A percentile compares a stretch with the other conserved stretches of the same genome.
Evolutionary conservation across 2,888 invertebrate species (phyloP).

Genomic region (Chouioia cunea): DNA sequence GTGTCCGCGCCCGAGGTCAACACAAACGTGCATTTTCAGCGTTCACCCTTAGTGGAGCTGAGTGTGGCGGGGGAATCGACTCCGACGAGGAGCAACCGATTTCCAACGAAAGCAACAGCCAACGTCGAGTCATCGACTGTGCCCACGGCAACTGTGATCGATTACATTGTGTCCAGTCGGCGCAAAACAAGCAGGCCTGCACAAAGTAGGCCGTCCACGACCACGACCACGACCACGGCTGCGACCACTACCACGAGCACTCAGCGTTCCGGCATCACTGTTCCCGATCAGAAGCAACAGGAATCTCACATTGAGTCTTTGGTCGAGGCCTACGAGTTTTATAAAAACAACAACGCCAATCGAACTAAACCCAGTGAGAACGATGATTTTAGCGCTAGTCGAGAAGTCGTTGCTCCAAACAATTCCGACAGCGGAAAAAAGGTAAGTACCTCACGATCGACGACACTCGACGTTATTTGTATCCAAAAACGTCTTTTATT

Average conservation of each 20-base stretch:
- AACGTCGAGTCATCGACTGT: conserved; percentile 4
- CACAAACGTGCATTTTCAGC: conserved; percentile 71
- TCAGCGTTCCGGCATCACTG: background rate
- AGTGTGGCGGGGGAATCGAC: conserved; percentile 55
- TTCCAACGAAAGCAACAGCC: conserved; percentile 29
- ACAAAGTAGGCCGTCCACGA: conserved; percentile 23
- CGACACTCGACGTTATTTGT: background rate
- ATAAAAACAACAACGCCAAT: conserved; percentile 25
- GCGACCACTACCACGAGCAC: conserved; percentile 16
- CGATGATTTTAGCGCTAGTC: conserved; percentile 41
- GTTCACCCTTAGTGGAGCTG: conserved; percentile 78
- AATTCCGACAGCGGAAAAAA: conserved; percentile 53
- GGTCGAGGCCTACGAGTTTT: conserved; percentile 45
- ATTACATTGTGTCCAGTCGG: conserved; percentile 52
- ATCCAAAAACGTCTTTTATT: background rate
- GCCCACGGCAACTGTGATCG: conserved; percentile 45
- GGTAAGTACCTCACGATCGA: conserved; percentile 28
- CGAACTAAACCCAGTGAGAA: conserved; percentile 11
- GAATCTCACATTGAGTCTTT: conserved; percentile 42
- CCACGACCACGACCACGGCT: conserved; percentile 14
- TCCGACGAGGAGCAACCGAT: conserved; percentile 4
- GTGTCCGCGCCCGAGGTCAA: background rate
- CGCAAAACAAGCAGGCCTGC: conserved; percentile 15
- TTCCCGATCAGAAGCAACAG: conserved; percentile 27
- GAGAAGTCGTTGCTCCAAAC: conserved; percentile 29